These are phyloP conservation scores for Eciton burchellii DNA, from an alignment of 1,140 invertebrate genomes.

Conservation along the genomic window DNA sequence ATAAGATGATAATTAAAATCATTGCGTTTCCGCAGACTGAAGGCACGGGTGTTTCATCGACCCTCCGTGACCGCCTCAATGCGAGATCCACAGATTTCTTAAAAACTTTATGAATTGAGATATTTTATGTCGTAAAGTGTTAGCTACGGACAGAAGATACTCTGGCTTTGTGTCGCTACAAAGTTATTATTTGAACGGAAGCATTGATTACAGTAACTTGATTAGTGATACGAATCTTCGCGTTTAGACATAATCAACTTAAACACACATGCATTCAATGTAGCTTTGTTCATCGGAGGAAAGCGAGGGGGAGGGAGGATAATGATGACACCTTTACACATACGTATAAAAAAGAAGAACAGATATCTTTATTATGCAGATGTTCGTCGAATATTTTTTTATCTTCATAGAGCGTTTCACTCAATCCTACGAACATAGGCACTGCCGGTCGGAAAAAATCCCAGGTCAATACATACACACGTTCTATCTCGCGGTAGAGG, in stretches of 20 bases:
- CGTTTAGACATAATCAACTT: not conserved
- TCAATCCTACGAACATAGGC: conserved; percentile 47
- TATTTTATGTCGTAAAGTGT: not conserved
- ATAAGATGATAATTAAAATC: not conserved
- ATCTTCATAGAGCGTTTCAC: conserved; percentile 64
- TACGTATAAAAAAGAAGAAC: conserved; percentile 66
- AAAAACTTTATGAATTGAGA: too few species aligned
- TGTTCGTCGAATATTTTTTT: conserved; percentile 73
- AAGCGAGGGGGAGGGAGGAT: conserved; percentile 11
- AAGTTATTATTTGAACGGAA: conserved; percentile 19
- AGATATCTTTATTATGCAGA: conserved; percentile 71
- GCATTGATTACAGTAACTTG: not conserved
- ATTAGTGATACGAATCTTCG: not conserved
- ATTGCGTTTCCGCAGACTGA: not conserved
- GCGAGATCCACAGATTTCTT: not conserved
- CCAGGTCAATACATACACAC: conserved; percentile 78
- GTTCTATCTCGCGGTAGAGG: conserved; percentile 71
- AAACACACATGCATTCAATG: not conserved
- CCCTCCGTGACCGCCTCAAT: not conserved
- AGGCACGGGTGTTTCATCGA: not conserved
- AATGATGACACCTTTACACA: conserved; percentile 59
- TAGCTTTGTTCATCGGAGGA: conserved; percentile 28
- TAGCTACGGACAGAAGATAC: not conserved
- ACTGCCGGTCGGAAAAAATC: conserved; percentile 71
- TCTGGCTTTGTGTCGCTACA: not conserved